Conservation (phyloP, 2,797 vertebrate species). For the Erethizon dorsatum region DNA sequence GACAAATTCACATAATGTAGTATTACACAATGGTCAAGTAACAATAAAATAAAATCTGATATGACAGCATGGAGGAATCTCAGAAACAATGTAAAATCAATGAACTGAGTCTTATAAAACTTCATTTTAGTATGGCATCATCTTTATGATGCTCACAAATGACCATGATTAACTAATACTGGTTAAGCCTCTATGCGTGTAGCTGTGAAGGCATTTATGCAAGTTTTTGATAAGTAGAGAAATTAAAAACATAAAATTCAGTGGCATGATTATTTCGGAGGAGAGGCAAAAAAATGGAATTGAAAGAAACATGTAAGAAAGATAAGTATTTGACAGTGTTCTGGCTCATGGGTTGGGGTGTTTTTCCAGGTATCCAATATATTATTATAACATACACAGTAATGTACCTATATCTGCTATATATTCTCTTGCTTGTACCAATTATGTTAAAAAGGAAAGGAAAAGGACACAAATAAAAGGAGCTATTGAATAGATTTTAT, state of each 20-base stretch:
- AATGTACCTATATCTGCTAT: not conserved
- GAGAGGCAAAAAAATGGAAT: not conserved
- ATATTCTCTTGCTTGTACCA: not conserved
- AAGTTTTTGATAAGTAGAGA: not conserved
- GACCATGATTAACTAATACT: not conserved
- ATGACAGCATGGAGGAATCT: not conserved
- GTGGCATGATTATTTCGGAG: not conserved
- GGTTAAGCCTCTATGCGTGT: not conserved
- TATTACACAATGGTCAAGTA: not conserved
- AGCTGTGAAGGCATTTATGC: not conserved
- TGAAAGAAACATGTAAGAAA: not conserved
- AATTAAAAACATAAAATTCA: conserved; percentile 26
- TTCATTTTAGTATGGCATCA: not conserved
- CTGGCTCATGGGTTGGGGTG: not conserved
- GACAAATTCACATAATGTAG: not conserved
- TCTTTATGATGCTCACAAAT: not conserved
- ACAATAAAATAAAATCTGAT: not conserved
- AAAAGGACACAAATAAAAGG: not conserved
- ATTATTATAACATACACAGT: not conserved
- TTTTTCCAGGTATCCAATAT: not conserved
- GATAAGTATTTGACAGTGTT: not conserved
- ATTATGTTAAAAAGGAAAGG: conserved; percentile 5
- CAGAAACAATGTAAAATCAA: not conserved
- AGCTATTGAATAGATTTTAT: not conserved
- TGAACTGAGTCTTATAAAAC: not conserved